Evolutionary conservation across 2,797 vertebrate genomes (phyloP).

Genomic region (Phaenicophaeus curvirostris): DNA sequence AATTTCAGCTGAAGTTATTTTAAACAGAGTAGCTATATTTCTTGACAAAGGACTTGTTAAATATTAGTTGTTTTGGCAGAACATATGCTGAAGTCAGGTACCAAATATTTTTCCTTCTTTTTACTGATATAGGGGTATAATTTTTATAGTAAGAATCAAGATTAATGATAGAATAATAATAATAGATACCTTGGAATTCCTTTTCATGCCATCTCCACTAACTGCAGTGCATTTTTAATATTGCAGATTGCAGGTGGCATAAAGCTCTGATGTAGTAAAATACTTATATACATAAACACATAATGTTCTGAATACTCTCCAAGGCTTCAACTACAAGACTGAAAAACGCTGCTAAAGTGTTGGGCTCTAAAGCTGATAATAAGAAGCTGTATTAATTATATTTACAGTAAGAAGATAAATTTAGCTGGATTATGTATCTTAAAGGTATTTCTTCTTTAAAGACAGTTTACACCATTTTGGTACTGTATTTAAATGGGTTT

Average conservation of each 20-base stretch:
- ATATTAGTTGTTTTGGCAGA: neutral
- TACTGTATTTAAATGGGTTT: neutral
- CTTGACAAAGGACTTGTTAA: neutral
- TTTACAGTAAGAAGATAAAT: neutral
- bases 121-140: accelerated
- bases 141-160: neutral
- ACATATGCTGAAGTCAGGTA: neutral
- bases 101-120: neutral
- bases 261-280: neutral
- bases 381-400: neutral
- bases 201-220: neutral
- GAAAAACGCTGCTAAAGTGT: neutral
- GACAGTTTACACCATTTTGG: neutral
- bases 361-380: neutral
- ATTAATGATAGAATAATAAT: neutral
- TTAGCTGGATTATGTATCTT: neutral
- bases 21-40: neutral
- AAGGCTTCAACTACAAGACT: neutral
- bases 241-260: neutral
- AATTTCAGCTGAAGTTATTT: neutral
- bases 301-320: neutral
- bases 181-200: neutral
- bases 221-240: neutral
- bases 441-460: neutral
- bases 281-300: accelerated